Evolutionary conservation across 2,888 invertebrate genomes (phyloP).

Genomic region (Coenonympha arcania): DNA sequence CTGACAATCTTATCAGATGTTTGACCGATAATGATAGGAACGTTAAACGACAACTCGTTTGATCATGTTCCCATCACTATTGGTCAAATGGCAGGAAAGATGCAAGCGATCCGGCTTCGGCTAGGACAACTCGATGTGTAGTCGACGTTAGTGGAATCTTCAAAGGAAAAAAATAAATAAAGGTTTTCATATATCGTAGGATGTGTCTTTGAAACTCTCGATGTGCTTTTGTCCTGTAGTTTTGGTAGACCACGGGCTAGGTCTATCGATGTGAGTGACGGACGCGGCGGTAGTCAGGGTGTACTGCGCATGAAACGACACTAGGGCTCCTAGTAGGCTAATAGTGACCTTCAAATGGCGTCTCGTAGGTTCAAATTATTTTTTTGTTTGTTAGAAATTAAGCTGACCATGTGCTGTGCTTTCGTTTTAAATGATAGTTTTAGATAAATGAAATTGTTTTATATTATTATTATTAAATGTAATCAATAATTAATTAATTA

Average conservation of each 20-base stretch:
- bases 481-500: constrained; percentile 40
- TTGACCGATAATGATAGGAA: no score
- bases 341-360: constrained; percentile 56
- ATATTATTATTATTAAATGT: constrained; percentile 21
- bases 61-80: no score
- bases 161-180: constrained; percentile 44
- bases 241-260: constrained; percentile 47
- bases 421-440: constrained; percentile 71
- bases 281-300: constrained; percentile 30
- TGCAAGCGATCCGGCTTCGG: constrained; percentile 36
- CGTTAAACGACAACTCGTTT: no score
- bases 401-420: constrained; percentile 75
- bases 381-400: constrained; percentile 58
- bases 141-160: constrained; percentile 45
- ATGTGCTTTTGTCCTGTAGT: constrained; percentile 71
- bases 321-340: constrained; percentile 61
- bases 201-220: constrained; percentile 70
- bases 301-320: constrained; percentile 35
- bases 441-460: constrained; percentile 68
- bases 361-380: constrained; percentile 63
- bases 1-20: no score
- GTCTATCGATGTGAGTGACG: constrained; percentile 11
- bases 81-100: no score
- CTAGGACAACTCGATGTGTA: constrained; percentile 70
- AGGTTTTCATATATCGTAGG: constrained; percentile 65